Base-by-base conservation (phyloP, 2,113 vertebrate genomes). In the Sylvietta virens region DNA sequence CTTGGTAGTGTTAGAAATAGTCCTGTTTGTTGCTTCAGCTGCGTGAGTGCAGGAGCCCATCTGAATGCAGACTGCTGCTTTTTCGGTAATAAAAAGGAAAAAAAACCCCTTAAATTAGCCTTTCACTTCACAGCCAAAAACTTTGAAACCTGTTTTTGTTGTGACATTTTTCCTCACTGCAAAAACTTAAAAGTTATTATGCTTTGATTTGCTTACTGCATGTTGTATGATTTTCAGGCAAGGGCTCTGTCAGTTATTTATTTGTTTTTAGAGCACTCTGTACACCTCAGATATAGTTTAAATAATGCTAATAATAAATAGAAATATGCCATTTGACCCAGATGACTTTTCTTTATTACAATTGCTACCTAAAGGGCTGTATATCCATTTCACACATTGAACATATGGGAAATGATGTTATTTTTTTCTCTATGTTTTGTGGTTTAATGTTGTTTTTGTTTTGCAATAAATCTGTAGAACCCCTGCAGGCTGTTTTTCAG, bases 311-410 rank as follows among this genome's bases (percentile, higher is more conserved):
- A 91, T 91, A 95, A 89, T 80, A 91, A 91, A 85, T 53, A 91
- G 73, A 85, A 91, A 86, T 65, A 54, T 73, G 81, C 94, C 78
- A 82, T 92, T 92, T 97, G 96, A 96, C 94, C 96, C 58, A 90
- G 54, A 76, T 90, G 89, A 95, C 93, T 94, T 92, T 95, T 95
- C 74, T 73, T 92, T 94, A 92, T 95, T 94, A 62, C 24, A 93
- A 65, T 88, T 95, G 87, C 91, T 94, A 91, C 84, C 78, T 94
- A 77, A 90, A 95, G 94, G 87, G 81, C 90, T 91, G 33, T 80
- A 88, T 92, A 92, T 88, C 81, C 58, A 62, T 91, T 97, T 87
- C 6, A 10, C 60, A 66, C 50, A 54, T 35, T 66, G 87, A 96
- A 21, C 95, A 88, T 95, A 90, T 85, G 93, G 93, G 62, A 94